Evolutionary conservation across 1,140 invertebrate genomes (phyloP), one percentile per base, ranked within the genome.

Genomic region (Bombus impatiens): DNA sequence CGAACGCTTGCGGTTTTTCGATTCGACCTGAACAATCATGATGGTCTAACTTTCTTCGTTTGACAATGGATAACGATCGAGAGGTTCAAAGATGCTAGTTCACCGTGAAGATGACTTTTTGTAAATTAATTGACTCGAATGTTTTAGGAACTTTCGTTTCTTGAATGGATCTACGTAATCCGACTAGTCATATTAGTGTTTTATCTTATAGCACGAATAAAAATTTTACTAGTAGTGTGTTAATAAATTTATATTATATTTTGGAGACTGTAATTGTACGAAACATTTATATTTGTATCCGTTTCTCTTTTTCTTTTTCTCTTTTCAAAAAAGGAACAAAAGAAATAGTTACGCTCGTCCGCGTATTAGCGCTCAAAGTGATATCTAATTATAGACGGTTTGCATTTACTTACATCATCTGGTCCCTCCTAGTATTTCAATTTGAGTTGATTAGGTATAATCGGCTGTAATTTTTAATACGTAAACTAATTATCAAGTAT

Each of bases 1-100:
- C 72, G 40, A 44, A 4, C 35, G 35, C 9, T 42, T 40, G 35
- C 35, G 37, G 44, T 57, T 78, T 57, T 53, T 22, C 10, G 6
- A 62, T n/a, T n/a, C 53, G 22, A 67, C 28, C 32, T n/a, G 35
- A 68, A 68, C 72, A 77, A 78, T 79, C 78, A 44, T 37, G 25
- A 85, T 40, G 32, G 42, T 35, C 40, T n/a, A 65, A 76, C 37
- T 70, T 79, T 71, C 82, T 57, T 37, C 44, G 65, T 37, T 68
- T 37, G 42, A 79, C 62, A 6, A 35, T 9, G 28, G 3, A 70
- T 70, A 42, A 35, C 40, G 15, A 67, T 35, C 59, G 40, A 67
- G 4, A 15, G 13, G 12, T 32, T 28, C 22, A 6, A 28, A 44
- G 77, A 79, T 37, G 35, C 6, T 37, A 2, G 5, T 22, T 22